phyloP scores from a whole-genome alignment of 2,797 vertebrate genomes.

The Avahi laniger region DNA sequence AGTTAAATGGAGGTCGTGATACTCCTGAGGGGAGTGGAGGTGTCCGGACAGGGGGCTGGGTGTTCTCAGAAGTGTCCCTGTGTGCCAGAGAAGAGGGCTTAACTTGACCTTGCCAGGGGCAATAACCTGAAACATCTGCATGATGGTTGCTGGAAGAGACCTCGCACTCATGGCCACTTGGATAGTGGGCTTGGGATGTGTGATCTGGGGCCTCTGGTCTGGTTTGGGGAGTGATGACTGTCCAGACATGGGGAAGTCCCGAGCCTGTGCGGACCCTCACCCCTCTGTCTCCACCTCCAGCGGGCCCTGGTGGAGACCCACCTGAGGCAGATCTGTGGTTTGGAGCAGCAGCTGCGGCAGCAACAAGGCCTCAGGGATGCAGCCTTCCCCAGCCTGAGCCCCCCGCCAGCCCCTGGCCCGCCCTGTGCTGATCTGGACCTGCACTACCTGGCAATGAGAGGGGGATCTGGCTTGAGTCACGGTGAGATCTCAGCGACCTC shows the following conservation, averaged over 20 bases:
- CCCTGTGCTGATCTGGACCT: slow-evolving; percentile 92
- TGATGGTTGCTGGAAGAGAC: background rate
- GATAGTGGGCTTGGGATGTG: background rate
- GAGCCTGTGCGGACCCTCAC: background rate
- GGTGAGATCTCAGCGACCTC: slow-evolving; percentile 75
- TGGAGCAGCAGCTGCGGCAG: slow-evolving; percentile 94
- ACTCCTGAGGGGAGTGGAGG: background rate
- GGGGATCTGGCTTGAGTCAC: slow-evolving; percentile 84
- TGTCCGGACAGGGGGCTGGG: background rate
- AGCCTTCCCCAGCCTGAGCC: slow-evolving; percentile 91
- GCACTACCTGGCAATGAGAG: slow-evolving; percentile 92
- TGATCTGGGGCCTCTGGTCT: background rate
- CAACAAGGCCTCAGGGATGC: slow-evolving; percentile 83
- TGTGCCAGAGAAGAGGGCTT: background rate
- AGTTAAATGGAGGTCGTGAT: background rate
- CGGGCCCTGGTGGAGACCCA: slow-evolving; percentile 95
- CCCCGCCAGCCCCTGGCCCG: slow-evolving; percentile 83
- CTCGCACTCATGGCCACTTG: background rate
- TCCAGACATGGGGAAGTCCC: background rate
- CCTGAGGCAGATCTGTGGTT: slow-evolving; percentile 92
- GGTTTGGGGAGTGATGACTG: background rate
- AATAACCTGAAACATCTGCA: slow-evolving; percentile 15
- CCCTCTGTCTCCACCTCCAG: slow-evolving; percentile 78
- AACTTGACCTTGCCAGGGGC: background rate
- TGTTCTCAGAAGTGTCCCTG: background rate